phyloP scores from a whole-genome alignment of 1,140 invertebrate genomes.

The Microplitis demolitor region DNA sequence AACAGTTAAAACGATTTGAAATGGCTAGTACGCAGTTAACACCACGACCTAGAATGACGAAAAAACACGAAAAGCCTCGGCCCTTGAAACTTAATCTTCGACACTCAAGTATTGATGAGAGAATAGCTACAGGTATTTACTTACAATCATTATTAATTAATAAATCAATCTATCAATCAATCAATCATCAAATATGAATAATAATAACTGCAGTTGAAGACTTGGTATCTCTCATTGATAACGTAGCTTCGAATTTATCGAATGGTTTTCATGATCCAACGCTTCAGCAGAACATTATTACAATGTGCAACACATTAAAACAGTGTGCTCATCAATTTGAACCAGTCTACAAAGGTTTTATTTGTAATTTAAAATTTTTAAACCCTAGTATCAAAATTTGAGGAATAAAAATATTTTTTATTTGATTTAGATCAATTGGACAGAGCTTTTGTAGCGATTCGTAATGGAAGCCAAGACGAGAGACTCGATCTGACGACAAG shows the following conservation, averaged over 20 bases:
- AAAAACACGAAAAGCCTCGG: constrained; percentile 75
- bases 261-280: constrained; percentile 67
- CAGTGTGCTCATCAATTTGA: constrained; percentile 76
- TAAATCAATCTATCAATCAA: constrained; percentile 8
- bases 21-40: constrained; percentile 57
- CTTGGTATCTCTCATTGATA: constrained; percentile 72
- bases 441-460: constrained; percentile 78
- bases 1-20: constrained; percentile 9
- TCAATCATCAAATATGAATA: constrained; percentile 35
- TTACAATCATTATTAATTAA: constrained; percentile 11
- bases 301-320: constrained; percentile 74
- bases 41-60: constrained; percentile 61
- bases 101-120: constrained; percentile 55
- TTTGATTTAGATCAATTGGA: constrained; percentile 67
- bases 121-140: constrained; percentile 54
- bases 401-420: neutral
- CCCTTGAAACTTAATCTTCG: constrained; percentile 66
- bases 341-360: constrained; percentile 73
- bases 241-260: constrained; percentile 70
- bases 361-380: constrained; percentile 8
- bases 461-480: constrained; percentile 82
- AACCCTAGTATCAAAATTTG: neutral
- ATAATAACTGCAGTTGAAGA: constrained; percentile 65
- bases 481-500: constrained; percentile 79
- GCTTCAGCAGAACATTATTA: constrained; percentile 66